Conservation (phyloP, 2,797 vertebrate genomes). For the Pristis pectinata region DNA sequence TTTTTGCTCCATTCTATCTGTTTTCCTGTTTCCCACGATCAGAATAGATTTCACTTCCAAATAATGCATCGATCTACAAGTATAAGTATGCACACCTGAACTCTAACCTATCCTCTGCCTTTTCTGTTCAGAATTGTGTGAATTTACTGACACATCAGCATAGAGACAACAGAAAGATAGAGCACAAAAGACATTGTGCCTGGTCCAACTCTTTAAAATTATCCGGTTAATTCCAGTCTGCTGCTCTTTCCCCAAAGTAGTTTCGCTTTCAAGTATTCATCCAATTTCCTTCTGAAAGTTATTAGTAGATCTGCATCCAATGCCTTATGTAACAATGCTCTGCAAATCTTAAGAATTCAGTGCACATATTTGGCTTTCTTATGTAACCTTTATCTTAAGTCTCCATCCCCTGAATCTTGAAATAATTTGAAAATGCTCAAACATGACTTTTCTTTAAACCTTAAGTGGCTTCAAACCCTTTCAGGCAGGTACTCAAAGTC, state of each 20-base stretch:
- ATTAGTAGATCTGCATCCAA: not conserved
- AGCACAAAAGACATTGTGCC: not conserved
- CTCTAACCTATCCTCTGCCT: no score
- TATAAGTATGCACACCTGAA: no score
- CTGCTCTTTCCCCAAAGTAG: not conserved
- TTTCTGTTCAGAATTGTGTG: no score
- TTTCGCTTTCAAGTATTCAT: not conserved
- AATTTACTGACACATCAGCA: not conserved
- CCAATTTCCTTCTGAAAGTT: not conserved
- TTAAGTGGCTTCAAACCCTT: not conserved
- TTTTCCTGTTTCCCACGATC: no score
- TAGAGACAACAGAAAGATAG: not conserved
- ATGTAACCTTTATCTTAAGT: not conserved
- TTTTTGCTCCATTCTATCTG: no score
- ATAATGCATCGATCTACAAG: no score
- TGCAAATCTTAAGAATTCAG: not conserved
- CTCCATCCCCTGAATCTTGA: not conserved
- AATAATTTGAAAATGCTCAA: conserved; percentile 2
- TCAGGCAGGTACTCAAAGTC: not conserved
- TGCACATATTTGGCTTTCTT: no score
- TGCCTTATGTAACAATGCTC: not conserved
- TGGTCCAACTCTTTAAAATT: not conserved
- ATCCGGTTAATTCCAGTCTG: not conserved
- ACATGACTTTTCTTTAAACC: not conserved
- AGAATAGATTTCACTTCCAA: no score